Base-by-base conservation (phyloP, 2,888 invertebrate genomes). In the Timandra comae region DNA sequence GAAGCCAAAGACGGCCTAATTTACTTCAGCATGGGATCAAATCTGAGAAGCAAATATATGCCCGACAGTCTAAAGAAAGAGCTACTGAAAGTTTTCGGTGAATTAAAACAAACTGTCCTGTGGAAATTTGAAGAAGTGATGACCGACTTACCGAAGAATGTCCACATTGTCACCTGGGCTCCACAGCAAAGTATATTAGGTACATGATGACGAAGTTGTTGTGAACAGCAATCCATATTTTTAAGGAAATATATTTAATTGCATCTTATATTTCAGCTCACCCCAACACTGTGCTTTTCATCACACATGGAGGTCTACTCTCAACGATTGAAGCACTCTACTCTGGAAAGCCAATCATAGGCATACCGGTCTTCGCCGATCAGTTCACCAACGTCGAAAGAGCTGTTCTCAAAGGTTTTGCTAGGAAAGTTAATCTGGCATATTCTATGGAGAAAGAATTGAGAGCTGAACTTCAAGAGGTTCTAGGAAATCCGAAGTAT, bases 151-250 rank as follows among this genome's bases (percentile, higher is more conserved):
- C 76, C 80, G 0, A 47, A 53, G 2, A 80, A 80, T 39, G 64
- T 81, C 0, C 71, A 72, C 21, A 56, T 74, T 16, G 34, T 76
- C 0, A 47, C 72, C 28, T 79, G 79, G 79, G 75, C 79, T 10
- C 77, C 78, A 8, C 78, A 80, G 29, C 62, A 55, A 8, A 76
- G 76, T 29, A 72, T 81, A 37, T 56, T 81, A 35, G 64, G 79
- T 77, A 47, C n/a, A n/a, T n/a, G n/a, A n/a, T n/a, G n/a, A n/a
- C n/a, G n/a, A n/a, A n/a, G n/a, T n/a, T n/a, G n/a, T n/a, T n/a
- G n/a, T n/a, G n/a, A n/a, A n/a, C n/a, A n/a, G n/a, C n/a, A n/a
- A n/a, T n/a, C n/a, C n/a, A n/a, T n/a, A n/a, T n/a, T n/a, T n/a
- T n/a, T n/a, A n/a, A n/a, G n/a, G n/a, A n/a, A n/a, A n/a, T n/a